Percentiles rank a stretch among this genome's conserved stretches.
phyloP scores from a whole-genome alignment of 2,888 invertebrate genomes.

The Thecophora atra region DNA sequence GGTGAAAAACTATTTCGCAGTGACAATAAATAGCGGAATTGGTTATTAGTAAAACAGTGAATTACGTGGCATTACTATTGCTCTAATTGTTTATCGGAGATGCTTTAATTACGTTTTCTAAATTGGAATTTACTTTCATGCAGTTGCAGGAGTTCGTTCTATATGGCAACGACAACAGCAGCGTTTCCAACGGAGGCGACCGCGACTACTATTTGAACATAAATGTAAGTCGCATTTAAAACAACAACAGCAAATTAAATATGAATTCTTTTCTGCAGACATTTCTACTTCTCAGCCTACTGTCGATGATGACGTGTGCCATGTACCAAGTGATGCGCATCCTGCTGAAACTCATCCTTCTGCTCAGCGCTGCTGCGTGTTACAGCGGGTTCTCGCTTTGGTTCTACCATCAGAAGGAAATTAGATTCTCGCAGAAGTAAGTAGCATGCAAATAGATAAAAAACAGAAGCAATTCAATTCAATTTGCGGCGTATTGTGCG shows the following conservation, averaged over 20 bases:
- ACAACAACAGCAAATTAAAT: neutral
- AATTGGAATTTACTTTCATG: slow-evolving; percentile 11
- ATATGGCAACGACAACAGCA: slow-evolving; percentile 10
- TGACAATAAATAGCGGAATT: too few relatives aligned
- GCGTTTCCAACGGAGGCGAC: slow-evolving; percentile 27
- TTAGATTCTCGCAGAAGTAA: slow-evolving; percentile 57
- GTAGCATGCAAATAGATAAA: slow-evolving; percentile 44
- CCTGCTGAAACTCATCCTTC: slow-evolving; percentile 78
- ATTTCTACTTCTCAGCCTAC: slow-evolving; percentile 81
- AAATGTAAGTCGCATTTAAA: slow-evolving; percentile 57
- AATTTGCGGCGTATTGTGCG: slow-evolving; percentile 11
- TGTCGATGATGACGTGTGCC: slow-evolving; percentile 89
- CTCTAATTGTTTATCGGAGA: neutral
- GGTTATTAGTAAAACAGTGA: too few relatives aligned
- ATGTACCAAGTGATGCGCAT: slow-evolving; percentile 90
- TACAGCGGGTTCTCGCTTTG: slow-evolving; percentile 75
- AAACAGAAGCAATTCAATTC: neutral
- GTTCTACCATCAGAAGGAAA: slow-evolving; percentile 58
- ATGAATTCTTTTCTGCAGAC: slow-evolving; percentile 67
- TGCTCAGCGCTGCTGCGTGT: slow-evolving; percentile 71
- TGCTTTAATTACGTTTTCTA: neutral
- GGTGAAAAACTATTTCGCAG: too few relatives aligned
- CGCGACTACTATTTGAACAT: slow-evolving; percentile 64
- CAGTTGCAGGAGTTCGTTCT: slow-evolving; percentile 45
- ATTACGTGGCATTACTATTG: too few relatives aligned